Conservation (phyloP, 2,888 invertebrate species). For the Bombylius discolor region DNA sequence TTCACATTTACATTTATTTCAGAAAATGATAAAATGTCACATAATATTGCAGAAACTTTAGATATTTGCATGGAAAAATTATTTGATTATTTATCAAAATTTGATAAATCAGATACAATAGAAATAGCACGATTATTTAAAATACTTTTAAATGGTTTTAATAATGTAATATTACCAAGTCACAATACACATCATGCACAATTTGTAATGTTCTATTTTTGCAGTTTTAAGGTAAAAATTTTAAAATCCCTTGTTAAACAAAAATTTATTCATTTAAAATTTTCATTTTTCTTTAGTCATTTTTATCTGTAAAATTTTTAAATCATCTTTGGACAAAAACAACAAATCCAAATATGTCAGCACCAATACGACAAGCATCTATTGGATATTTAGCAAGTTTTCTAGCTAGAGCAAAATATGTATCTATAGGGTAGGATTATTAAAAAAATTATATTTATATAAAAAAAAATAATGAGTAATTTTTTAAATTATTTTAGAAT, state of each 20-base stretch:
- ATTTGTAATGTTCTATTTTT: conserved; percentile 60
- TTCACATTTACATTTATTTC: background rate
- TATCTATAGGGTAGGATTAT: conserved; percentile 45
- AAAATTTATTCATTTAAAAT: background rate
- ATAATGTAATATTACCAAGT: conserved; percentile 67
- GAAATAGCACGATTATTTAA: conserved; percentile 34
- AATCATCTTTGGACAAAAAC: conserved; percentile 61
- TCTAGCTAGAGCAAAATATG: conserved; percentile 51
- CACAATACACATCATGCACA: conserved; percentile 70
- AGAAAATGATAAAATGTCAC: conserved; percentile 28
- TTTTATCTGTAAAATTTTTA: conserved; percentile 50
- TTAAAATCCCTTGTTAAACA: background rate
- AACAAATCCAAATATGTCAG: conserved; percentile 48
- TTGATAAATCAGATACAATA: background rate
- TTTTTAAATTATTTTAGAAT: conserved; percentile 38
- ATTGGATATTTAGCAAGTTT: conserved; percentile 66
- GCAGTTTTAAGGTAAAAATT: conserved; percentile 45
- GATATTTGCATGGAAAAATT: conserved; percentile 68
- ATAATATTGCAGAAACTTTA: conserved; percentile 49
- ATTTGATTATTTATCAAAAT: conserved; percentile 42
- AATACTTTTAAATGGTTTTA: conserved; percentile 55
- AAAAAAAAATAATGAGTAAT: background rate
- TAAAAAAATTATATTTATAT: background rate
- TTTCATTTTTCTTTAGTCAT: conserved; percentile 16
- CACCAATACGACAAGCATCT: conserved; percentile 52